Evolutionary conservation across 2,888 invertebrate genomes (phyloP), one percentile per base, ranked within the genome.

Genomic region (Strigamia crassipes): DNA sequence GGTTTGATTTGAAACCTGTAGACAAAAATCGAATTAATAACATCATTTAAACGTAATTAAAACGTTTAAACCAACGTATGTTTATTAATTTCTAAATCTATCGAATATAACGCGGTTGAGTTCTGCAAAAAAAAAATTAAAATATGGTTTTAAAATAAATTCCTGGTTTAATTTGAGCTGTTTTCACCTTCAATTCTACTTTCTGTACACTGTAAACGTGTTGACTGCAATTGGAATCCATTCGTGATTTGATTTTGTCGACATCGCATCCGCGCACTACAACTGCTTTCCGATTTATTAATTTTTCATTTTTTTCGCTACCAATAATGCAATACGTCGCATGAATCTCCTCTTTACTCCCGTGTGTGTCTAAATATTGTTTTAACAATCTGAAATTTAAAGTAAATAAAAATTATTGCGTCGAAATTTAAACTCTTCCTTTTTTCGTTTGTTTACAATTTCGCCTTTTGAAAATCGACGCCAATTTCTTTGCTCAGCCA

Each of bases 401-500:
- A 46, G 1, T 5, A 13, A n/a, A 46, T 9, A 46, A 5, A 46
- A 46, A 13, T 15, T 46, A 15, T n/a, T 1, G 12, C 9, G 2
- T 46, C 13, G n/a, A 46, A 46, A 15, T 1, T 42, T 13, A 46
- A 46, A 42, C 13, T 18, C 1, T 1, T 18, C 5, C n/a, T 2
- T 5, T 56, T 56, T 4, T n/a, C n/a, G 18, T 56, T 56, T 56
- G 56, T 73, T 73, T 73, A 73, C 73, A 73, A 31, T 73, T 73
- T 73, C n/a, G 73, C 73, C 13, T 31, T 27, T 27, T 73, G 73
- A 73, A 27, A 73, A 27, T 27, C 73, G 27, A 73, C 31, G 73
- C n/a, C n/a, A 31, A 73, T 73, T 73, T 73, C 27, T 12, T 73
- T 23, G 13, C 73, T 31, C 23, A 73, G 73, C 73, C 31, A 73